phyloP scores from a whole-genome alignment of 2,113 vertebrate species.

The Peromyscus polionotus region DNA sequence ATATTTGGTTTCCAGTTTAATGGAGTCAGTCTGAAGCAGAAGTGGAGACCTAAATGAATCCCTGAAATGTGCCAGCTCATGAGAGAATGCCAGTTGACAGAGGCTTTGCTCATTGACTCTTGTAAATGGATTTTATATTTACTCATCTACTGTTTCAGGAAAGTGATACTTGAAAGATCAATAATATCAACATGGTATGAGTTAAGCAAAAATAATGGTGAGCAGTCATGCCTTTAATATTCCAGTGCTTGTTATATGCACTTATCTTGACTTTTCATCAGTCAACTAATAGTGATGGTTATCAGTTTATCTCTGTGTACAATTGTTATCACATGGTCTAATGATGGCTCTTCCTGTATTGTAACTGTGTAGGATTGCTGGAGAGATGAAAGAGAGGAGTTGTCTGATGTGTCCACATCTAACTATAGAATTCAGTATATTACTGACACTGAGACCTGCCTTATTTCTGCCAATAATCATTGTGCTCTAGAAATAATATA shows the following conservation, averaged over 20 bases:
- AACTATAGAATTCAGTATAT: no score
- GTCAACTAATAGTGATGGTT: not conserved
- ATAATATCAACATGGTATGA: not conserved
- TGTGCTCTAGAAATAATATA: not conserved
- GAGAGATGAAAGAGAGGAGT: not conserved
- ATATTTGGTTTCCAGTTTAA: conserved; percentile 38
- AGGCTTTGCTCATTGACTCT: not conserved
- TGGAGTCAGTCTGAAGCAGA: not conserved
- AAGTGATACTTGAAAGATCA: conserved; percentile 31
- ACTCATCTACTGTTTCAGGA: conserved; percentile 19
- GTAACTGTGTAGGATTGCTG: not conserved
- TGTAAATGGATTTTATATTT: conserved; percentile 50
- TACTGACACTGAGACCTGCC: not conserved
- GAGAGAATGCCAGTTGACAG: not conserved
- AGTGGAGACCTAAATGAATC: not conserved
- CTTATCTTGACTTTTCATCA: not conserved
- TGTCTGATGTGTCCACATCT: not conserved
- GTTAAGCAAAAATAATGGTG: not conserved
- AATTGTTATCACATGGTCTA: not conserved
- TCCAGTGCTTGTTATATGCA: not conserved
- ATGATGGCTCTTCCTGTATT: not conserved
- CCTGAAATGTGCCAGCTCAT: not conserved
- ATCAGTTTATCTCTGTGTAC: not conserved
- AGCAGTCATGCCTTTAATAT: conserved; percentile 7
- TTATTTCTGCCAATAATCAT: not conserved